Percentiles rank a stretch among this genome's conserved stretches.
These are phyloP conservation scores for Thamnophis elegans DNA, from an alignment of 2,797 vertebrate genomes.

Conservation along the genomic window DNA sequence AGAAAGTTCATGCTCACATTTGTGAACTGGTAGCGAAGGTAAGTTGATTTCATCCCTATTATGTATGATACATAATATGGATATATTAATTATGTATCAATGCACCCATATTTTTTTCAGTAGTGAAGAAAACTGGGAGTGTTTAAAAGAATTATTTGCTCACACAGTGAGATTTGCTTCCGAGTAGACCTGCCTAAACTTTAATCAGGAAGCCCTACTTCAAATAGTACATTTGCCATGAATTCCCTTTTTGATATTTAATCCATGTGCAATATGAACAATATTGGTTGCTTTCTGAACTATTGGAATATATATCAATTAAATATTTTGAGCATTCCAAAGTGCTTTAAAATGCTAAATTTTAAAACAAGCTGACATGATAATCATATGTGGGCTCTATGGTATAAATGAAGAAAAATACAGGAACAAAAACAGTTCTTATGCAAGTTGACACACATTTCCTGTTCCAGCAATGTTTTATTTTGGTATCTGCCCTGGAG, in stretches of 20 bases:
- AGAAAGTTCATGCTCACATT: too few species aligned
- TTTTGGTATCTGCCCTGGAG: conserved; percentile 47
- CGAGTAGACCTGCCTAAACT: neutral
- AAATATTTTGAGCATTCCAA: neutral
- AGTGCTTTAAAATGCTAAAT: neutral
- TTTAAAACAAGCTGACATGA: neutral
- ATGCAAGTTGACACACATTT: conserved; percentile 62
- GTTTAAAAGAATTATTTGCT: neutral
- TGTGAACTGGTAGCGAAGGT: too few species aligned
- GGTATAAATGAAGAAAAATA: neutral
- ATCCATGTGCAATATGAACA: neutral
- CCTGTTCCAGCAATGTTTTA: conserved; percentile 62
- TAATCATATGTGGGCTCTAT: neutral
- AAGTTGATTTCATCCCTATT: too few species aligned
- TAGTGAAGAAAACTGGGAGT: neutral
- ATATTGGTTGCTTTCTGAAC: neutral
- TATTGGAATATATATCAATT: neutral
- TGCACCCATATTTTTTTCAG: neutral
- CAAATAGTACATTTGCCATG: neutral
- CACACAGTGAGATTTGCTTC: neutral
- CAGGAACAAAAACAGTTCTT: conserved; percentile 10
- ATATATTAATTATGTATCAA: neutral
- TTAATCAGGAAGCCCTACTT: neutral
- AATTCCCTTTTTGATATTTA: neutral
- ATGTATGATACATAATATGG: neutral